These are phyloP conservation scores for Cryptoblepharus egeriae DNA, from an alignment of 2,797 vertebrate species.

Conservation along the genomic window DNA sequence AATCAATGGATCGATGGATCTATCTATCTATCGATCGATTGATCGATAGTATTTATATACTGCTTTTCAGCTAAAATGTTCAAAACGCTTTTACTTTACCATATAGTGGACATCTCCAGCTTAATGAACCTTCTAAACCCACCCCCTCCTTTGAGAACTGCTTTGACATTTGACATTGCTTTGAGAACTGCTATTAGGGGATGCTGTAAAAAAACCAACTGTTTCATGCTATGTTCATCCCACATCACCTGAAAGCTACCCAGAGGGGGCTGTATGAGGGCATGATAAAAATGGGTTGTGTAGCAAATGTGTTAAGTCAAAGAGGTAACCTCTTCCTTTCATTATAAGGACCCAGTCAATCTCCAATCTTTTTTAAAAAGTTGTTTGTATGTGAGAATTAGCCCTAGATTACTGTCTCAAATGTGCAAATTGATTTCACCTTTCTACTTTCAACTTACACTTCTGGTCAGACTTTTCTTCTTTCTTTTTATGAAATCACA, in stretches of 20 bases:
- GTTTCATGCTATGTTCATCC: not conserved
- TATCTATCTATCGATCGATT: no score
- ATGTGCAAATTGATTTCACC: not conserved
- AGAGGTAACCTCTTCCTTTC: not conserved
- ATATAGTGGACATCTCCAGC: not conserved
- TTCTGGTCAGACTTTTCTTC: slow-evolving; percentile 14
- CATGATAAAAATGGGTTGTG: not conserved
- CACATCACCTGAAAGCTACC: not conserved
- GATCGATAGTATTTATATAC: no score
- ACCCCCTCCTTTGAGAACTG: no score
- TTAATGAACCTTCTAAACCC: not conserved
- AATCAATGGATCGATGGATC: no score
- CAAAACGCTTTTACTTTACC: no score
- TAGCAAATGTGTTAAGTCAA: not conserved
- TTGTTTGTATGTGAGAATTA: slow-evolving; percentile 2
- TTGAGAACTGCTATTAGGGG: not conserved
- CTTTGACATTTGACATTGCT: no score
- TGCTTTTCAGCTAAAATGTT: no score
- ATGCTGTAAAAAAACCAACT: not conserved
- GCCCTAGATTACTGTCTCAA: not conserved
- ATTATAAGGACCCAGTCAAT: not conserved
- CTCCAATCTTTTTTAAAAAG: not conserved
- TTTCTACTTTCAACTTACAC: not conserved
- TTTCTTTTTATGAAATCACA: slow-evolving; percentile 18
- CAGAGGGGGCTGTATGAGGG: not conserved